A percentile compares a stretch with the other conserved stretches of the same genome.
Conservation (phyloP, 2,113 vertebrate species). For the Xenotilapia flavipinnis region DNA sequence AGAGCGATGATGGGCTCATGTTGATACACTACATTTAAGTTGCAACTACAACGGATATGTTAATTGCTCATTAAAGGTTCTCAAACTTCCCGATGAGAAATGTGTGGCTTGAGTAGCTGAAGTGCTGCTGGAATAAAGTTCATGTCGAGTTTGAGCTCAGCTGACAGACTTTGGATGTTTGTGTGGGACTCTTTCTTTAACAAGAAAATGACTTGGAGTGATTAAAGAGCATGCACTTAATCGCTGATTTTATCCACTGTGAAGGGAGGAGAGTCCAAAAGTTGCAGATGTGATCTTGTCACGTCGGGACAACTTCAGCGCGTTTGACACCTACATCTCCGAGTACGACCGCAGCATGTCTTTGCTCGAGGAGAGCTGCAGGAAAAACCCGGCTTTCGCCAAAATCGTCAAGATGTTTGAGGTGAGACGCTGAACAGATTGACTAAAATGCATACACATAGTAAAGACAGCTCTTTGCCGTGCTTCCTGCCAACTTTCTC, state of each 20-base stretch:
- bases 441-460: neutral
- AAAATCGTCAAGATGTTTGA: conserved; percentile 79
- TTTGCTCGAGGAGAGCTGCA: conserved; percentile 80
- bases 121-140: neutral
- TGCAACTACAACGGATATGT: neutral
- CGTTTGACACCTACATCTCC: conserved; percentile 82
- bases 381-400: conserved; percentile 71
- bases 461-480: neutral
- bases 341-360: conserved; percentile 87
- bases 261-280: conserved; percentile 84
- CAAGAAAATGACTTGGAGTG: neutral
- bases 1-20: neutral
- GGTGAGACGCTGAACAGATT: conserved; percentile 66
- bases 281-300: conserved; percentile 86
- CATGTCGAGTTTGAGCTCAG: neutral
- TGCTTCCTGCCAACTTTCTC: neutral
- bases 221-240: neutral
- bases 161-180: neutral
- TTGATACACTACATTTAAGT: neutral
- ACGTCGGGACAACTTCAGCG: conserved; percentile 75
- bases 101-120: neutral
- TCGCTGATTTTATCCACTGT: neutral
- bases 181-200: neutral
- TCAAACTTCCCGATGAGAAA: neutral
- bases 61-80: neutral